phyloP scores from a whole-genome alignment of 2,113 vertebrate species.

The Trachemys scripta region DNA sequence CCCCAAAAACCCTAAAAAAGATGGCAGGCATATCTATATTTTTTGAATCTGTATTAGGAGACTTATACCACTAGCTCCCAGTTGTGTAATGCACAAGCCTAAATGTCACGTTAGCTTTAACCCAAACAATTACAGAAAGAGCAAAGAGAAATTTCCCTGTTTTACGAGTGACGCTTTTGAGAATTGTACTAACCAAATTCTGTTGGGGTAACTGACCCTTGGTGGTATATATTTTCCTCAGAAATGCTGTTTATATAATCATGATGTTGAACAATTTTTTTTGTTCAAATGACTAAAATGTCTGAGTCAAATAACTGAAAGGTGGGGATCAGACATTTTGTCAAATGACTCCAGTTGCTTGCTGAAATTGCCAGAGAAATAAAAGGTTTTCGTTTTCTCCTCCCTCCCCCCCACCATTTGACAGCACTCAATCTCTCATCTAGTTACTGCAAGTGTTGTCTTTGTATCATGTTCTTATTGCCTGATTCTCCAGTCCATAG shows the following conservation, averaged over 20 bases:
- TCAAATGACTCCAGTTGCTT: neutral
- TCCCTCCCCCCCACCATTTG: neutral
- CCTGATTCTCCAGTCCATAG: neutral
- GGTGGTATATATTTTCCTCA: neutral
- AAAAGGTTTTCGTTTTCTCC: neutral
- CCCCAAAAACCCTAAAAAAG: neutral
- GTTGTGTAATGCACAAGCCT: neutral
- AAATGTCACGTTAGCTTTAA: neutral
- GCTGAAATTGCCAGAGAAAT: neutral
- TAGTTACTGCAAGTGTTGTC: neutral
- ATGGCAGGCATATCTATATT: neutral
- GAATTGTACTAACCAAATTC: neutral
- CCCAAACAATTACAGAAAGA: neutral
- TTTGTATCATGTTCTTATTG: slow-evolving; percentile 1
- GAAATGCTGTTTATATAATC: neutral
- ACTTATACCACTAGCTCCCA: neutral
- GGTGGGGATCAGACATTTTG: neutral
- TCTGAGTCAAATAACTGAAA: neutral
- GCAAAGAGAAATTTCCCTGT: neutral
- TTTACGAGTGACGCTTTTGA: neutral
- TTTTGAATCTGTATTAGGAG: neutral
- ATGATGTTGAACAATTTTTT: neutral
- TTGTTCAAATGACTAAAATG: neutral
- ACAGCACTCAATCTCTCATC: neutral
- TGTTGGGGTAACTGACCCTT: neutral